A percentile compares a stretch with the other conserved stretches of the same genome.
Conservation (phyloP, 2,888 invertebrate species). For the Leucozona laternaria region DNA sequence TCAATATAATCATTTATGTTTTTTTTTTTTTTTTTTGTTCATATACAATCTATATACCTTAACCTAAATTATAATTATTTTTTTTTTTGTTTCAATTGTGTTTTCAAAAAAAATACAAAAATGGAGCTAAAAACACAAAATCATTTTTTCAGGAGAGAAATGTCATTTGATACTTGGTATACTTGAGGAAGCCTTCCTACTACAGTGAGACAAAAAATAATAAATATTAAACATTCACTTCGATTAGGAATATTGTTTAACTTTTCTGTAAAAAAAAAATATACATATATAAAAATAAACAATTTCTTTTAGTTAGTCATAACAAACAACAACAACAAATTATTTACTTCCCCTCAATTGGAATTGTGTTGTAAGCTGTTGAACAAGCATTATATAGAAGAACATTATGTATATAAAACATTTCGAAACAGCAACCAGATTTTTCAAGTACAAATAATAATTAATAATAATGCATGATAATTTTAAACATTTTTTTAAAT, state of each 20-base stretch:
- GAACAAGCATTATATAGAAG: slow-evolving; percentile 65
- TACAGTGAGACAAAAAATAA: slow-evolving; percentile 59
- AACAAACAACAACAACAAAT: neutral
- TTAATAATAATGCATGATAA: slow-evolving; percentile 6
- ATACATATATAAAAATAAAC: slow-evolving; percentile 4
- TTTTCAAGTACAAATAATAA: neutral
- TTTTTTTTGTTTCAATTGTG: slow-evolving; percentile 41
- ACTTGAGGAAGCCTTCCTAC: slow-evolving; percentile 77
- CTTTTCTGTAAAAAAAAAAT: neutral
- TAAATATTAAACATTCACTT: slow-evolving; percentile 31
- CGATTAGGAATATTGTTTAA: slow-evolving; percentile 30
- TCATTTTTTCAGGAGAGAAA: slow-evolving; percentile 64
- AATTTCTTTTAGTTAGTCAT: neutral
- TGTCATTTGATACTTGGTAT: slow-evolving; percentile 81
- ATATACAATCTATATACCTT: slow-evolving; percentile 14
- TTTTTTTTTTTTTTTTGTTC: slow-evolving; percentile 7
- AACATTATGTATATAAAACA: slow-evolving; percentile 76
- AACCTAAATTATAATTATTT: slow-evolving; percentile 26
- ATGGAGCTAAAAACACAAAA: slow-evolving; percentile 29
- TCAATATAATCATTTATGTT: slow-evolving; percentile 7
- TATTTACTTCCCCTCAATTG: slow-evolving; percentile 43
- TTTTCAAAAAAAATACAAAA: slow-evolving; percentile 32
- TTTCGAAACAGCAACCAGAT: slow-evolving; percentile 30
- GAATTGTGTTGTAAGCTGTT: slow-evolving; percentile 78
- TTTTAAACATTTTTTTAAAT: neutral